Evolutionary conservation across 1,140 invertebrate species (phyloP).

Genomic region (Harlomillsia oculata): DNA sequence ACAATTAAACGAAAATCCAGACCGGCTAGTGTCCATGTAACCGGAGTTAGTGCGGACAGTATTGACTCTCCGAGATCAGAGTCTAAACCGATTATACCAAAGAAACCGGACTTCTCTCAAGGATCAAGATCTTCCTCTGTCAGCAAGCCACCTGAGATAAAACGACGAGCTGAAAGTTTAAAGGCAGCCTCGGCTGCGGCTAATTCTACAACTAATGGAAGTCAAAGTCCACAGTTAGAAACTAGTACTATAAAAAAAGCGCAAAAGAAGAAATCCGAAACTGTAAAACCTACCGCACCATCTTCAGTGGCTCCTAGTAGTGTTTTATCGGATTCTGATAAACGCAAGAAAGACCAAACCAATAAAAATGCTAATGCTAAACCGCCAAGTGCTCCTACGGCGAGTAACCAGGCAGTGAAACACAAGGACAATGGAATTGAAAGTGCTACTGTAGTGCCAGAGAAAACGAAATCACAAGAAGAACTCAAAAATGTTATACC

Average conservation of each 20-base stretch:
- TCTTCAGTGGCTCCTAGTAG: background rate
- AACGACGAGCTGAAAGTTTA: background rate
- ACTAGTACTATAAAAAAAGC: conserved; percentile 11
- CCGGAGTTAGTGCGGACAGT: conserved; percentile 18
- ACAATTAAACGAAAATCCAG: conserved; percentile 24
- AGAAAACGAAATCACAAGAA: no score
- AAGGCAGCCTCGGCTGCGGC: background rate
- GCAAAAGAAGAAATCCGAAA: conserved; percentile 1
- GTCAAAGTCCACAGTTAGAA: background rate
- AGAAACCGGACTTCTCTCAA: no score
- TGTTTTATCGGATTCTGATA: background rate
- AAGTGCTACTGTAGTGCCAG: no score
- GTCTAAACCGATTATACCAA: no score
- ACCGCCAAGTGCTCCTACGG: background rate
- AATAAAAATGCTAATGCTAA: background rate
- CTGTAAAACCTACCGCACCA: background rate
- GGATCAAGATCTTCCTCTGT: background rate
- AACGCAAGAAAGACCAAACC: background rate
- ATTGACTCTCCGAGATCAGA: no score
- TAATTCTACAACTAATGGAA: background rate
- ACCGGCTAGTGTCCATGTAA: conserved; percentile 32
- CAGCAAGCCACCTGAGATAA: background rate
- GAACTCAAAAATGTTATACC: background rate
- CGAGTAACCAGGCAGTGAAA: no score
- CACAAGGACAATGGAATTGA: no score